Conservation (phyloP, 2,113 vertebrate genomes). For the Puma concolor region DNA sequence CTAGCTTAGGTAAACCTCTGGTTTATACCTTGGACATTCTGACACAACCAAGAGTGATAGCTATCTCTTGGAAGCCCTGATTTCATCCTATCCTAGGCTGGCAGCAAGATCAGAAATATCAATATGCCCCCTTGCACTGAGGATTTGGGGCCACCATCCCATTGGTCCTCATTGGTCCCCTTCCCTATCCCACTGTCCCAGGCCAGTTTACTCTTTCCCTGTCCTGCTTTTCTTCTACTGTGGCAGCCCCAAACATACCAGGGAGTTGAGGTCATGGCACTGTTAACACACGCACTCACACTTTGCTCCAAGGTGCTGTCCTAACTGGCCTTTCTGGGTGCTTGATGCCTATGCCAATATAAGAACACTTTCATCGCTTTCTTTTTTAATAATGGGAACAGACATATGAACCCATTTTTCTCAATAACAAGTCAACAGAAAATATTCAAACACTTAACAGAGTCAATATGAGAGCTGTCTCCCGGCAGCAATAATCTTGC, state of each 20-base stretch:
- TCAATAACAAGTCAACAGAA: slow-evolving; percentile 65
- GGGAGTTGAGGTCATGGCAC: neutral
- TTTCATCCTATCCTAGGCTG: neutral
- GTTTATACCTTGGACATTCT: neutral
- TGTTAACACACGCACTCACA: neutral
- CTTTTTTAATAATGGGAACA: neutral
- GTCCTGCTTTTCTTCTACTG: neutral
- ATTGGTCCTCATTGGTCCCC: too few species aligned
- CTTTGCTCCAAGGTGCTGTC: neutral
- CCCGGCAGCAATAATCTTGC: neutral
- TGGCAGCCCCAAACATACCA: neutral
- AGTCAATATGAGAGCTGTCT: slow-evolving; percentile 46
- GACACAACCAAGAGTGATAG: neutral
- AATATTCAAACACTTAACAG: slow-evolving; percentile 45
- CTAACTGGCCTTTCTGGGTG: neutral
- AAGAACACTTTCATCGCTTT: neutral
- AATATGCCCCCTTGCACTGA: neutral
- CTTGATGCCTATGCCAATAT: neutral
- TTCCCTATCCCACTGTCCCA: neutral
- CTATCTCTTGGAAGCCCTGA: neutral
- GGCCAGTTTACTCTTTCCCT: neutral
- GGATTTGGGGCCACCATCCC: neutral
- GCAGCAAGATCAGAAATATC: neutral
- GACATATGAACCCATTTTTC: slow-evolving; percentile 46
- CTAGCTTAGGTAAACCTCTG: neutral